Percentiles rank a stretch among this genome's conserved stretches.
Evolutionary conservation across 2,888 invertebrate species (phyloP).

Genomic region (Euphydryas editha): DNA sequence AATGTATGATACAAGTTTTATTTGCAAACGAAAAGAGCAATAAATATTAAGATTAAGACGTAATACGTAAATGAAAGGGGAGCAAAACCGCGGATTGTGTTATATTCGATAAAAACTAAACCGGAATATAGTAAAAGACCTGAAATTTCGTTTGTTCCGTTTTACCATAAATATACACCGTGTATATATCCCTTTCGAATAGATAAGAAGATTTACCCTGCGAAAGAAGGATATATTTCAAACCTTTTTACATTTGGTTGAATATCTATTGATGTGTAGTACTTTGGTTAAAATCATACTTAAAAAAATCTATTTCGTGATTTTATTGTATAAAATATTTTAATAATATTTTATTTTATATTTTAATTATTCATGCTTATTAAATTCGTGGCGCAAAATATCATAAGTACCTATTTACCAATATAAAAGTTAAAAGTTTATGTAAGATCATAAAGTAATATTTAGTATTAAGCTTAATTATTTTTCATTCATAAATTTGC

Average conservation of each 20-base stretch:
- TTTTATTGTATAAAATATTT: not conserved
- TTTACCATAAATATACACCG: constrained; percentile 26
- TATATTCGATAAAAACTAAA: constrained; percentile 16
- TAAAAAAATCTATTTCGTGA: not conserved
- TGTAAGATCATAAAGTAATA: too few relatives aligned
- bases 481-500: too few relatives aligned
- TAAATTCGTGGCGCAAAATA: too few relatives aligned
- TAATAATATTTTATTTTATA: not conserved
- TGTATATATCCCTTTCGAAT: constrained; percentile 36
- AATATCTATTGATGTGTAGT: constrained; percentile 48
- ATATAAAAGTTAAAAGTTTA: too few relatives aligned
- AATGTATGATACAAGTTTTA: too few relatives aligned
- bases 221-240: constrained; percentile 41
- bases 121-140: constrained; percentile 28
- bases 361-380: not conserved
- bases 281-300: not conserved
- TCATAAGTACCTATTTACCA: too few relatives aligned
- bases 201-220: constrained; percentile 38
- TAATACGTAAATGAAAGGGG: too few relatives aligned
- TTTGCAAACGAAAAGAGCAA: too few relatives aligned
- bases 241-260: constrained; percentile 51
- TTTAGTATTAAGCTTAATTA: too few relatives aligned
- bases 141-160: constrained; percentile 27
- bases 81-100: too few relatives aligned
- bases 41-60: too few relatives aligned